These are phyloP conservation scores for Planiliza haematocheilus DNA, from an alignment of 2,113 vertebrate genomes.

Conservation along the genomic window DNA sequence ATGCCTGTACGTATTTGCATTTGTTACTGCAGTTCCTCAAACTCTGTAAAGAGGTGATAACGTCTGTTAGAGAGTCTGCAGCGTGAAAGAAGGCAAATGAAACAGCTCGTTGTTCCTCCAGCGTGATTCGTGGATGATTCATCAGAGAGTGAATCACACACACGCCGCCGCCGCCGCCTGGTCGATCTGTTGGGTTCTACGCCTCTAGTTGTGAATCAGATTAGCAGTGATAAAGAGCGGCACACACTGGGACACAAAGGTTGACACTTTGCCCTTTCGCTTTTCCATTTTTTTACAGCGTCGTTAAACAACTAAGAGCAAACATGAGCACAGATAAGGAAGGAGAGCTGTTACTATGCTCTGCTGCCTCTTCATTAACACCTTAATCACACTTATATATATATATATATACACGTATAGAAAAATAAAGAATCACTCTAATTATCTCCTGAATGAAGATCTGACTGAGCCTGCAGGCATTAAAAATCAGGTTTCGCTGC, in stretches of 20 bases:
- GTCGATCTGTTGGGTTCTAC: no score
- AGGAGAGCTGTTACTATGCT: no score
- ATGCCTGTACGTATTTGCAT: slow-evolving; percentile 3
- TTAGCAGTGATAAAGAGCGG: slow-evolving; percentile 4
- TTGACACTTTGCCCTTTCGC: neutral
- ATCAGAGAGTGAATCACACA: slow-evolving; percentile 33
- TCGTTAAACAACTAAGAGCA: no score
- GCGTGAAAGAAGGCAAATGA: slow-evolving; percentile 1
- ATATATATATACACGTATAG: no score
- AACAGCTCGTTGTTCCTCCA: slow-evolving; percentile 35
- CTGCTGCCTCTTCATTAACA: no score
- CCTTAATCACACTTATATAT: no score
- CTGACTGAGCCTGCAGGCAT: no score
- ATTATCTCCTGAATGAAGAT: no score
- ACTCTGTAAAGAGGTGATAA: slow-evolving; percentile 7
- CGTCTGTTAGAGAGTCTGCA: neutral
- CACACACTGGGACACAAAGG: no score
- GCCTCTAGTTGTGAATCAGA: neutral
- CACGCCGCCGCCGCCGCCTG: neutral
- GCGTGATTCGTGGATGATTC: slow-evolving; percentile 56
- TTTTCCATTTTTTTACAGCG: neutral
- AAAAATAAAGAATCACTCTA: no score
- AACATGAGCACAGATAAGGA: no score
- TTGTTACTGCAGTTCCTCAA: slow-evolving; percentile 30
- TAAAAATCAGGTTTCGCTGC: no score